Percentiles rank a stretch among this genome's conserved stretches.
Conservation (phyloP, 2,113 vertebrate genomes). For the Etheostoma cragini region DNA sequence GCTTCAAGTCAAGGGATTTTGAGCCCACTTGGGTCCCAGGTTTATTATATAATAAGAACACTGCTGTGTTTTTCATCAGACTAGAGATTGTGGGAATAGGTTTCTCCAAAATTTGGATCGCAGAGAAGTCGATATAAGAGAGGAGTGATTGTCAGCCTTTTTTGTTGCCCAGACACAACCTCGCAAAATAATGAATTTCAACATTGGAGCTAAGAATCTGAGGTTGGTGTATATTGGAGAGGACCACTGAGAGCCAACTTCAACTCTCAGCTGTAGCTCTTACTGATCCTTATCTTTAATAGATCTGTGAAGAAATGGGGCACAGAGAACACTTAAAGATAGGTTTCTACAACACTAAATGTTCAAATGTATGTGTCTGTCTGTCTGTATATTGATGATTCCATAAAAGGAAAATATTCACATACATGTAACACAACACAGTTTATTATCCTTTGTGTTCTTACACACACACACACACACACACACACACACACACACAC, state of each 20-base stretch:
- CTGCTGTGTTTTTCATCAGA: conserved; percentile 17
- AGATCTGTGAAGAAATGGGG: conserved; percentile 25
- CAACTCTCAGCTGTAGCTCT: conserved; percentile 39
- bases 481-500: conserved; percentile 6
- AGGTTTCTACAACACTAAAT: conserved; percentile 16
- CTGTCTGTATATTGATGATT: background rate
- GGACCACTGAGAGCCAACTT: conserved; percentile 37
- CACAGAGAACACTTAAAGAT: conserved; percentile 37
- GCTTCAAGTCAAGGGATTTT: background rate
- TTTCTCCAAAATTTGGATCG: conserved; percentile 16
- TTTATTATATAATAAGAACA: conserved; percentile 4
- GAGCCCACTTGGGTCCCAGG: background rate
- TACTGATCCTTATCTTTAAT: conserved; percentile 40
- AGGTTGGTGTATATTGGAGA: conserved; percentile 39
- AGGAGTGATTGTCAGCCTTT: background rate
- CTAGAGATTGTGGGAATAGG: conserved; percentile 3
- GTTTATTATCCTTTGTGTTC: conserved; percentile 34
- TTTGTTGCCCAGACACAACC: conserved; percentile 13
- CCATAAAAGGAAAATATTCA: background rate
- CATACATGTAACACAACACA: background rate
- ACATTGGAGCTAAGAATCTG: conserved; percentile 33
- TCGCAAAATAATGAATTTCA: conserved; percentile 45
- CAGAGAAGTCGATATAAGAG: background rate
- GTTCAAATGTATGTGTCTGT: background rate
- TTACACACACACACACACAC: conserved; percentile 24